These are phyloP conservation scores for Saxidomus purpurata DNA, from an alignment of 1,140 invertebrate genomes.

Conservation along the genomic window DNA sequence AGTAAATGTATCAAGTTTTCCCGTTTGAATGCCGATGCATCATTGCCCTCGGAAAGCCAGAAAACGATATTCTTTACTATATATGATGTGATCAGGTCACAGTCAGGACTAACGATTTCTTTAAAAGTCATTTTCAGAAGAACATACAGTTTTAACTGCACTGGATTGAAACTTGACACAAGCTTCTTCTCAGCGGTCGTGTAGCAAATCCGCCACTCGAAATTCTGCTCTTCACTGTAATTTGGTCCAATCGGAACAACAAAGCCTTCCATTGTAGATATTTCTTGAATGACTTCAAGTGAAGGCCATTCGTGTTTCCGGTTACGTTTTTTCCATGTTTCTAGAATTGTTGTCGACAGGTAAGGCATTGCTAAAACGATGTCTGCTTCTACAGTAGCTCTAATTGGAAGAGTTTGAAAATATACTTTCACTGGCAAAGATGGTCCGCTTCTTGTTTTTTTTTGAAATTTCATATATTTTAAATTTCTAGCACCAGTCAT, in stretches of 20 bases:
- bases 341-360: neutral
- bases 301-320: neutral
- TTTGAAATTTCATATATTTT: no score
- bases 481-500: no score
- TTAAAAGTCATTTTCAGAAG: neutral
- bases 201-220: neutral
- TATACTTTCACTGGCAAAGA: neutral
- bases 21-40: neutral
- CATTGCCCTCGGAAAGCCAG: neutral
- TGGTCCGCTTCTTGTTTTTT: neutral
- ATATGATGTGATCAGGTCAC: neutral
- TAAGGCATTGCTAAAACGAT: neutral
- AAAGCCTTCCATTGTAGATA: neutral
- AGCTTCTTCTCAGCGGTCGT: neutral
- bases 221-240: neutral
- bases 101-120: neutral
- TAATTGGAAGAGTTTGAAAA: neutral
- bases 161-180: neutral
- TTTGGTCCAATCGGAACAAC: neutral
- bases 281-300: neutral
- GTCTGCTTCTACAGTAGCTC: neutral
- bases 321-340: neutral
- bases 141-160: neutral
- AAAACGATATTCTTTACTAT: slow-evolving; percentile 1
- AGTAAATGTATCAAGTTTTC: neutral